Evolutionary conservation across 2,888 invertebrate species (phyloP).

Genomic region (Lypha dubia): DNA sequence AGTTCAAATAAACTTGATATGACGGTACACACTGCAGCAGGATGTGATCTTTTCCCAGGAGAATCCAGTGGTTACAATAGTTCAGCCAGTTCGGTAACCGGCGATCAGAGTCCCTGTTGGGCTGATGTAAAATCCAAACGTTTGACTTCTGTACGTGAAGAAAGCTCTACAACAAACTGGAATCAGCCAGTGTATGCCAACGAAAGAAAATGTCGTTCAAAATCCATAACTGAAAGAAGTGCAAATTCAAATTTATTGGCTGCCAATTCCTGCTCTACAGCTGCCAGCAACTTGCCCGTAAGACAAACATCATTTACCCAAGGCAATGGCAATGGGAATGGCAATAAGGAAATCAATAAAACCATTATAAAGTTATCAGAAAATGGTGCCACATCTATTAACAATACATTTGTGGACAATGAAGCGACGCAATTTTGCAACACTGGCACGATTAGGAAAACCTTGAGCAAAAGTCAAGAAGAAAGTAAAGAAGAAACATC

Average conservation of each 20-base stretch:
- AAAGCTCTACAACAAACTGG: slow-evolving; percentile 78
- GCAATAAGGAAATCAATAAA: slow-evolving; percentile 84
- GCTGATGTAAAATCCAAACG: slow-evolving; percentile 86
- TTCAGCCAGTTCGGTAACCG: slow-evolving; percentile 91
- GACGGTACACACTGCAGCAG: slow-evolving; percentile 90
- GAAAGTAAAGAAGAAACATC: slow-evolving; percentile 25
- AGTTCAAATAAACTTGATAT: slow-evolving; percentile 90
- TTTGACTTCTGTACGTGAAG: slow-evolving; percentile 90
- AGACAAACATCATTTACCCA: slow-evolving; percentile 52
- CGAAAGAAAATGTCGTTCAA: slow-evolving; percentile 60
- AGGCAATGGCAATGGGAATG: slow-evolving; percentile 41
- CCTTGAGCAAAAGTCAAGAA: slow-evolving; percentile 20
- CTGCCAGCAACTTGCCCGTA: slow-evolving; percentile 51
- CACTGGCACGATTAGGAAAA: slow-evolving; percentile 74
- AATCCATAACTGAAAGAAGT: slow-evolving; percentile 48
- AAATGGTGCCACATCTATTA: slow-evolving; percentile 87
- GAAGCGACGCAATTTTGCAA: slow-evolving; percentile 51
- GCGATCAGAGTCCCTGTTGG: slow-evolving; percentile 89
- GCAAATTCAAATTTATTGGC: slow-evolving; percentile 53
- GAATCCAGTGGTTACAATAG: slow-evolving; percentile 93
- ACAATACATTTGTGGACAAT: slow-evolving; percentile 84
- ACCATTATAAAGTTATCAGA: slow-evolving; percentile 90
- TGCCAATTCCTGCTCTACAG: slow-evolving; percentile 6
- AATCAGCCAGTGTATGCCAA: slow-evolving; percentile 65
- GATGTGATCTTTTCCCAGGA: slow-evolving; percentile 90